These are phyloP conservation scores for Brachyhypopomus occidentalis DNA, from an alignment of 2,113 vertebrate genomes.

Conservation along the genomic window DNA sequence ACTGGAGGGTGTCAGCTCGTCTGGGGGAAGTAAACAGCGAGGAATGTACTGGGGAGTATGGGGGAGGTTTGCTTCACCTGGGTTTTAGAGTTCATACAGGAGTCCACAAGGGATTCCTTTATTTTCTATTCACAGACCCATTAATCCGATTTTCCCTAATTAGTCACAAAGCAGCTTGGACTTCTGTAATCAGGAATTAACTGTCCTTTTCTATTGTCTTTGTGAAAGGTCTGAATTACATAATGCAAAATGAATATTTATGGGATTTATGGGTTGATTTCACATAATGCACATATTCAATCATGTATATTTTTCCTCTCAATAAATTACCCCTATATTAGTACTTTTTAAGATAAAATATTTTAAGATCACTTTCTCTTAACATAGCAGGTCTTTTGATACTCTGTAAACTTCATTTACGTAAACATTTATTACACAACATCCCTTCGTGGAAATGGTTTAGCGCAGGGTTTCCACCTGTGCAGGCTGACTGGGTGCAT, in stretches of 20 bases:
- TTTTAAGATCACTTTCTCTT: conserved; percentile 20
- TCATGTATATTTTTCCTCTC: conserved; percentile 15
- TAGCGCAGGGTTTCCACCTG: conserved; percentile 58
- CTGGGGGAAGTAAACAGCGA: conserved; percentile 67
- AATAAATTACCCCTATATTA: conserved; percentile 39
- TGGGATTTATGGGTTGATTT: conserved; percentile 6
- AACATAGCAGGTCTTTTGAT: conserved; percentile 28
- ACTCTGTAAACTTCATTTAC: conserved; percentile 42
- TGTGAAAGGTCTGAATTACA: conserved; percentile 11
- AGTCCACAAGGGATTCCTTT: conserved; percentile 34
- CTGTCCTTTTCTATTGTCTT: background rate
- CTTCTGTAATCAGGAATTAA: background rate
- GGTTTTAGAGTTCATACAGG: conserved; percentile 31
- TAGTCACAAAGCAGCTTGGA: conserved; percentile 16
- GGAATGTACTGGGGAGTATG: conserved; percentile 65
- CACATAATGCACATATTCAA: conserved; percentile 6
- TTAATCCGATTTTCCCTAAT: conserved; percentile 37
- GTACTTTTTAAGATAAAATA: conserved; percentile 37
- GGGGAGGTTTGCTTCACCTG: conserved; percentile 58
- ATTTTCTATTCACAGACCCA: conserved; percentile 45
- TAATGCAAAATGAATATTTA: conserved; percentile 30
- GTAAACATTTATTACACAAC: conserved; percentile 62
- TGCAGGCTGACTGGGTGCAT: conserved; percentile 6
- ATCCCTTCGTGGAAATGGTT: conserved; percentile 68
- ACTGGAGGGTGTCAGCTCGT: conserved; percentile 57